Base-by-base conservation (phyloP, 2,888 invertebrate genomes). In the Nowickia ferox region DNA sequence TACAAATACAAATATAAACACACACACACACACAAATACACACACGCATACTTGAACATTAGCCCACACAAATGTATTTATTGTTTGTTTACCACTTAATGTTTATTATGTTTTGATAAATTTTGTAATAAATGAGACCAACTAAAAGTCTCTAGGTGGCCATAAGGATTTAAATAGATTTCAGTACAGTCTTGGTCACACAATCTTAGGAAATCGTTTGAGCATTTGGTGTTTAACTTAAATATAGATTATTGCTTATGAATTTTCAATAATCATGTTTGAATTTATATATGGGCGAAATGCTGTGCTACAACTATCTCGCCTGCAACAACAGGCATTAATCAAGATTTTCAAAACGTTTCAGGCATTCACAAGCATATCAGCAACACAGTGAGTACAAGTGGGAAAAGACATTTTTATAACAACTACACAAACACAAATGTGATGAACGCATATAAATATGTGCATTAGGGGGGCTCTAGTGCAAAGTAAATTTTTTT, bases 331-430 rank as follows among this genome's bases (percentile, higher is more conserved):
- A 57, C 68, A 77, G 51, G 72, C 81, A 82, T 85, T 85, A 82
- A 85, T 85, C 85, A 85, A 74, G 85, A 85, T 85, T 85, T 82
- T 69, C 42, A 78, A 81, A 78, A 66, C 72, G 57, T 78, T 63
- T 69, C 69, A 85, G 42, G 66, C 81, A n/a, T 38, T 55, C 63
- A 61, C 59, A 76, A 11, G 30, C 30, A 59, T 59, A 59, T 30
- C 19, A 48, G 38, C 40, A 38, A 68, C 11, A 69, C 51, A 69
- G 48, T 69, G 44, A 38, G 55, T 65, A 69, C 44, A 74, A 69
- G 69, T 77, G 77, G 75, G 82, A 77, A 74, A 82, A 72, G 53
- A 66, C 69, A 74, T 85, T 80, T 57, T 84, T 84, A 76, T 53
- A 40, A 79, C 63, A 22, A 65, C 42, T 57, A 61, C 66, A 78